phyloP scores from a whole-genome alignment of 2,797 vertebrate genomes.

The Pseudochirops cupreus region DNA sequence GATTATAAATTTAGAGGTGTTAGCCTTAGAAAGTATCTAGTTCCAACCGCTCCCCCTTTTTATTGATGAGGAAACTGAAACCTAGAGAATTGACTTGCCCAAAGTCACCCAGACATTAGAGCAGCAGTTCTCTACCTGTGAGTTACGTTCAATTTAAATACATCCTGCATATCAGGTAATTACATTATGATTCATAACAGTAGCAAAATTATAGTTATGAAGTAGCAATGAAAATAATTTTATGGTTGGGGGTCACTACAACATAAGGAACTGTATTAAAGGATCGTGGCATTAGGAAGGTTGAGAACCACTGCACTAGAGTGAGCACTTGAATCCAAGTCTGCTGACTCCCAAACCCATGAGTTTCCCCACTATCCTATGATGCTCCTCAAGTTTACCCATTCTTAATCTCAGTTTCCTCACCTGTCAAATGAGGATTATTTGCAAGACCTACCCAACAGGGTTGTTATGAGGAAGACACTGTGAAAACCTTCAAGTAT shows the following conservation, averaged over 20 bases:
- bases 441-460: not conserved
- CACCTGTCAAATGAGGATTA: not conserved
- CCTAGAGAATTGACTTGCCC: not conserved
- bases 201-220: no score
- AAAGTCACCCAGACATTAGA: not conserved
- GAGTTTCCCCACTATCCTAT: not conserved
- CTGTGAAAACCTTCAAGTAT: not conserved
- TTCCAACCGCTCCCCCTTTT: not conserved
- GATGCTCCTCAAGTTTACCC: not conserved
- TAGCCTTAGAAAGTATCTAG: not conserved
- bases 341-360: not conserved
- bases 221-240: no score
- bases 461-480: not conserved
- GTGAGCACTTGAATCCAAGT: not conserved
- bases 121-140: no score
- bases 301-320: not conserved
- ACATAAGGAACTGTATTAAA: no score
- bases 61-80: not conserved
- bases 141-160: no score
- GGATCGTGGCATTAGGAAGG: no score
- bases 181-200: no score
- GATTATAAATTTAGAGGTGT: not conserved
- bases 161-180: no score
- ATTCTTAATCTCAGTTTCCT: not conserved
- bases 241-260: no score